A percentile compares a stretch with the other conserved stretches of the same genome.
Conservation (phyloP, 2,888 invertebrate species). For the Pandemis heparana region DNA sequence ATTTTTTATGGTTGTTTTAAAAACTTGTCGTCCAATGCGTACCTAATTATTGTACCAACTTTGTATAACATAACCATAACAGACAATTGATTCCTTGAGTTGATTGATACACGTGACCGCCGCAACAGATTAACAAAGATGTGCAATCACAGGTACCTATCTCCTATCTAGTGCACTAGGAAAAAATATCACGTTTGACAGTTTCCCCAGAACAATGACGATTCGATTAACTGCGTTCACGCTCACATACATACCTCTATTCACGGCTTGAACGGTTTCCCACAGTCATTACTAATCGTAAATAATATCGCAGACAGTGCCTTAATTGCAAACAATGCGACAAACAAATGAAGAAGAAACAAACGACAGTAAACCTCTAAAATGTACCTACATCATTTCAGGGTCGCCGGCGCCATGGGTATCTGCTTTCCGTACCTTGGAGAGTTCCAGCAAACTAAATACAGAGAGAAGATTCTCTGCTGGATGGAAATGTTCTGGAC, state of each 20-base stretch:
- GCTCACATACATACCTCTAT: constrained; percentile 21
- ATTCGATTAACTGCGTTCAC: not conserved
- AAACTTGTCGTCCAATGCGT: not conserved
- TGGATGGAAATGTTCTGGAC: constrained; percentile 96
- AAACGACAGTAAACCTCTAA: not conserved
- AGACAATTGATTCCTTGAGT: not conserved
- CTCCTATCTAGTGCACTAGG: not conserved
- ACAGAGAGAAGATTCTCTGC: constrained; percentile 92
- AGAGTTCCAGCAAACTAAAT: constrained; percentile 92
- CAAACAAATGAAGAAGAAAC: constrained; percentile 21
- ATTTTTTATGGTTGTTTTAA: too few relatives aligned
- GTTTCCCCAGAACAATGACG: constrained; percentile 27
- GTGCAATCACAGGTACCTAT: constrained; percentile 13
- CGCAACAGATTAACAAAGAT: constrained; percentile 1
- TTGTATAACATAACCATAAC: not conserved
- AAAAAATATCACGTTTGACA: constrained; percentile 37
- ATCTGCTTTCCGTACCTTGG: constrained; percentile 93
- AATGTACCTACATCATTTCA: constrained; percentile 65
- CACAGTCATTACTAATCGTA: constrained; percentile 35
- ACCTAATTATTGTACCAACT: not conserved
- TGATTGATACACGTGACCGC: constrained; percentile 22
- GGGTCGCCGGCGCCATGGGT: constrained; percentile 93
- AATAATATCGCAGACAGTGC: constrained; percentile 8
- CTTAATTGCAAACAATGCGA: constrained; percentile 21
- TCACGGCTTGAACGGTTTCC: constrained; percentile 14